Evolutionary conservation across 2,797 vertebrate genomes (phyloP).

Genomic region (Adelosebastes latens): DNA sequence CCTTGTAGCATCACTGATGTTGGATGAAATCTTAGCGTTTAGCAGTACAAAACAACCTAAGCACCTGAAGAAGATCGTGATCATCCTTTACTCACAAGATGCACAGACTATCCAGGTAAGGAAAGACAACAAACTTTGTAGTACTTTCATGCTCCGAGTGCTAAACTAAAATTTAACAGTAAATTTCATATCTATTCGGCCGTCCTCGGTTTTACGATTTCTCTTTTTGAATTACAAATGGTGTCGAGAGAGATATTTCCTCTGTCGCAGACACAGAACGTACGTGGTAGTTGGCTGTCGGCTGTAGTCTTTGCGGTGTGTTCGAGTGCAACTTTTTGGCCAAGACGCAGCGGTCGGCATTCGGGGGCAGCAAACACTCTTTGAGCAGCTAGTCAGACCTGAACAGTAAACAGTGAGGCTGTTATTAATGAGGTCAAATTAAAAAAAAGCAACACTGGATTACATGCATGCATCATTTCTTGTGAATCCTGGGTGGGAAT

Average conservation of each 20-base stretch:
- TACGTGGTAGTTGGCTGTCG: no score
- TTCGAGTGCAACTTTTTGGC: no score
- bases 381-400: not conserved
- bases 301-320: no score
- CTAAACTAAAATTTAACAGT: not conserved
- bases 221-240: no score
- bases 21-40: conserved; percentile 82
- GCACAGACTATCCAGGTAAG: conserved; percentile 83
- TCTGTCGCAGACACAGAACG: no score
- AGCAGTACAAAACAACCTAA: conserved; percentile 72
- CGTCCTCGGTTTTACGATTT: no score
- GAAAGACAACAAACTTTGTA: not conserved
- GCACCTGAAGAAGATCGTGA: conserved; percentile 81
- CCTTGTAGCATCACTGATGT: conserved; percentile 81
- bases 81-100: conserved; percentile 85
- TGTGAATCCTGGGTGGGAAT: not conserved
- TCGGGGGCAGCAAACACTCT: not conserved
- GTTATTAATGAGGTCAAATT: not conserved
- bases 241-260: no score
- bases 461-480: not conserved
- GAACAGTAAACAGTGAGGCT: not conserved
- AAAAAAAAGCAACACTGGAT: not conserved
- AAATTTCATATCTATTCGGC: no score
- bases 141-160: not conserved
- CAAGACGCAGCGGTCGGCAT: no score